Conservation (phyloP, 1,140 invertebrate genomes). For the Papilio machaon region DNA sequence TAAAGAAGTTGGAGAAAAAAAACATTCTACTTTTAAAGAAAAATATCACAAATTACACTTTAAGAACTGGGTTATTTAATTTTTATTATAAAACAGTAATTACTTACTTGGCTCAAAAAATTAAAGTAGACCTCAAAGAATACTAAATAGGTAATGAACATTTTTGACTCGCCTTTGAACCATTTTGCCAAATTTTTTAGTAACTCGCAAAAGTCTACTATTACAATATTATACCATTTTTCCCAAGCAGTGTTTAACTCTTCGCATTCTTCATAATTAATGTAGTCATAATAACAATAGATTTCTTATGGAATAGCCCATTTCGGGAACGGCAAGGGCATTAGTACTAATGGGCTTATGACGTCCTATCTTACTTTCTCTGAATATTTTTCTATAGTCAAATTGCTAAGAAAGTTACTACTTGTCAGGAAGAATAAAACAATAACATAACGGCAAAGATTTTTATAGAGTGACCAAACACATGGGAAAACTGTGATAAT, state of each 20-base stretch:
- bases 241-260: constrained; percentile 6
- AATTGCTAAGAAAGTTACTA: background rate
- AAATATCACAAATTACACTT: background rate
- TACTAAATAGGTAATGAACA: background rate
- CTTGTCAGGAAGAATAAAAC: background rate
- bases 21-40: background rate
- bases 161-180: too few species aligned
- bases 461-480: background rate
- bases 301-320: constrained; percentile 18
- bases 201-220: background rate
- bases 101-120: background rate
- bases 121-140: background rate
- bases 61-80: background rate
- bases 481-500: too few species aligned
- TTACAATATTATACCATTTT: background rate
- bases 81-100: background rate
- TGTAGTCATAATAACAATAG: constrained; percentile 27
- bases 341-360: constrained; percentile 28
- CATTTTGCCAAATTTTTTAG: background rate
- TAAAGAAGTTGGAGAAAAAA: background rate
- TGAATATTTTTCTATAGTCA: background rate
- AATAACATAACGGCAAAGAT: background rate
- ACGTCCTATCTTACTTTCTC: background rate
- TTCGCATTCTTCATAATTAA: constrained; percentile 22
- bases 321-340: background rate